A percentile compares a stretch with the other conserved stretches of the same genome.
phyloP scores from a whole-genome alignment of 30 jellyfish, hydroid and myxozoan species.

The Sanderia malayensis region DNA sequence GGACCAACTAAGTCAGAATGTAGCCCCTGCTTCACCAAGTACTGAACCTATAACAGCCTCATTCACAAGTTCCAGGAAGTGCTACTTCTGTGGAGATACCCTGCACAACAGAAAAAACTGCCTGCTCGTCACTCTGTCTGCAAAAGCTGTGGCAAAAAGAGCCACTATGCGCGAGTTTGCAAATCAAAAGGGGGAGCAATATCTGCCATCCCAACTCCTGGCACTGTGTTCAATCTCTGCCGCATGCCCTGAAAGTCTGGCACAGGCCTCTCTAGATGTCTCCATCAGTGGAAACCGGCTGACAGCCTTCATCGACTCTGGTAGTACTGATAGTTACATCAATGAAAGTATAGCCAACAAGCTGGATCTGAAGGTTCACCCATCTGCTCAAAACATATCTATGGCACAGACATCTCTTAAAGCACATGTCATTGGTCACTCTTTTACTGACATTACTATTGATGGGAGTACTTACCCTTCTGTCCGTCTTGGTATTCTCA shows the following conservation, averaged over 20 bases:
- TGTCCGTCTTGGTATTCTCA: conserved; percentile 18
- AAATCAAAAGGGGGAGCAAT: not conserved
- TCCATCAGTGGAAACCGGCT: conserved; percentile 11
- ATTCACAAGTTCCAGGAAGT: too few species aligned
- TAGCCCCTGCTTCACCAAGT: too few species aligned
- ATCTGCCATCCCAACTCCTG: conserved; percentile 6
- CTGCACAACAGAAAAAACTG: too few species aligned
- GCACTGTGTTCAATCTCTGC: conserved; percentile 13
- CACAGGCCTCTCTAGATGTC: conserved; percentile 13
- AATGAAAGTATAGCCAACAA: conserved; percentile 1
- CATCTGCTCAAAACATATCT: conserved; percentile 7
- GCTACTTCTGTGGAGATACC: too few species aligned
- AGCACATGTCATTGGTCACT: conserved; percentile 7
- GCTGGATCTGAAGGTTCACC: conserved; percentile 5
- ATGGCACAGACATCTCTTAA: conserved; percentile 35
- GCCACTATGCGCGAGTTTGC: conserved; percentile 39
- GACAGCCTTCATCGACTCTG: conserved; percentile 47
- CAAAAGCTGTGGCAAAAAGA: conserved; percentile 25
- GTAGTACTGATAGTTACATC: conserved; percentile 45
- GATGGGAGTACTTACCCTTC: not conserved
- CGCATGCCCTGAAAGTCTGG: conserved; percentile 20
- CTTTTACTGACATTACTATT: not conserved
- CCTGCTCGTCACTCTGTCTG: conserved; percentile 37
- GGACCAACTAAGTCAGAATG: too few species aligned
- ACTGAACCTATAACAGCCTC: too few species aligned